Conservation (phyloP, 2,797 vertebrate species). For the Pangasius macronema region DNA sequence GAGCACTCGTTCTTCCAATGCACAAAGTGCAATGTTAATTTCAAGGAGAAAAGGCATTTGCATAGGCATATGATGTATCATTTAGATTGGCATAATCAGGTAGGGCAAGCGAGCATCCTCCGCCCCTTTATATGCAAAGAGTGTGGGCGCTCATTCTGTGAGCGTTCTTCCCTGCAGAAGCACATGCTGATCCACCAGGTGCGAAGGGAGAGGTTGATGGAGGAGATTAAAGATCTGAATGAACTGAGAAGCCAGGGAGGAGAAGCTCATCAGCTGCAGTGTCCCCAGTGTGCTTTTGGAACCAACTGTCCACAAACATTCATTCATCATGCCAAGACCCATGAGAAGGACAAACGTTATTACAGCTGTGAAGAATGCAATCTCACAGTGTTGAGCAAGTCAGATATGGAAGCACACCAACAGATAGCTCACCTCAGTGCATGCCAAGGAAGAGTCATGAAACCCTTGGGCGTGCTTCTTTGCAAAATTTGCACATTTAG, state of each 20-base stretch:
- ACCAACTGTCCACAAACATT: slow-evolving; percentile 87
- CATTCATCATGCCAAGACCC: slow-evolving; percentile 84
- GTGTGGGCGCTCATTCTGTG: slow-evolving; percentile 92
- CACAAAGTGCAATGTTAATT: slow-evolving; percentile 93
- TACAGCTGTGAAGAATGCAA: slow-evolving; percentile 86
- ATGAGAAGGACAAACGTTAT: slow-evolving; percentile 85
- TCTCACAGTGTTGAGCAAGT: slow-evolving; percentile 83
- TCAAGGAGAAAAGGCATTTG: slow-evolving; percentile 90
- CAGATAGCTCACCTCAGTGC: slow-evolving; percentile 74
- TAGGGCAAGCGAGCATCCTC: slow-evolving; percentile 84
- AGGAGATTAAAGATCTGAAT: slow-evolving; percentile 87
- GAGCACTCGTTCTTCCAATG: slow-evolving; percentile 88
- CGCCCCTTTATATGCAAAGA: slow-evolving; percentile 90
- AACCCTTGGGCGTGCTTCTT: slow-evolving; percentile 67
- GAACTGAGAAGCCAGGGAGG: slow-evolving; percentile 81
- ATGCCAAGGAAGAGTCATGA: slow-evolving; percentile 64
- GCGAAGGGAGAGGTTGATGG: slow-evolving; percentile 85
- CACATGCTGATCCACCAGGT: slow-evolving; percentile 95
- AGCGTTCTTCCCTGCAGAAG: slow-evolving; percentile 87
- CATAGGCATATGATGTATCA: slow-evolving; percentile 98
- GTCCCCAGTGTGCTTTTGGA: slow-evolving; percentile 82
- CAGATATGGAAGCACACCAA: slow-evolving; percentile 82
- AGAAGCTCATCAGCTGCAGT: slow-evolving; percentile 75
- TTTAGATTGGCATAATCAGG: slow-evolving; percentile 92
- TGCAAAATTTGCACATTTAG: slow-evolving; percentile 82